Base-by-base conservation (phyloP, 92 coral and sea anemone genomes). In the Bergia puertoricense region DNA sequence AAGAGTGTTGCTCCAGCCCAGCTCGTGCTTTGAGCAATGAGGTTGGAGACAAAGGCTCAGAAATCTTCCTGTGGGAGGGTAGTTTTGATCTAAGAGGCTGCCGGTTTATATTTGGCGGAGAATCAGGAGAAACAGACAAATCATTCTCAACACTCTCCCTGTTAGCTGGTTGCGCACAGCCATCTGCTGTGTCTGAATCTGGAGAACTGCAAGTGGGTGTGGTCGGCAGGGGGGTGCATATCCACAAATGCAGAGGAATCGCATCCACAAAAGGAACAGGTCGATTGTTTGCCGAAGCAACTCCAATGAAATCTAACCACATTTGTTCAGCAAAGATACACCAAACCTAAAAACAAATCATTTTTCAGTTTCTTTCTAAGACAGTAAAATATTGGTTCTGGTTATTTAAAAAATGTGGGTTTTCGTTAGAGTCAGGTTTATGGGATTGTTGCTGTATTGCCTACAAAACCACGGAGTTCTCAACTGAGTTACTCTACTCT, bases 181-280 rank as follows among this genome's bases (percentile, higher is more conserved):
- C 83, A 4, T 43, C 54, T 46, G 77, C 43, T 40, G 74, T 48
- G 38, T 48, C 37, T 13, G 77, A 8, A 84, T 84, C 79, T 23
- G 51, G 4, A 14, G 87, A 23, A 46, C 74, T 86, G 18, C 74
- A 54, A 66, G 84, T 23, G 51, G 89, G 74, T 68, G 51, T 14
- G 23, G 46, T 6, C 16, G 91, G 92, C 77, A 94, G 83, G 6
- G 99, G 99, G 86, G 98, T 95, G 88, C 97, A 96, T 78, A 97
- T 93, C 96, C 98, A 97, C 56, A 97, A 71, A 43, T 92, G 93
- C 36, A 97, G 78, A 3, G 99, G 99, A 46, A 95, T 91, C 20
- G 99, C 97, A 45, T 97, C 99, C 23, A 97, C 81, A 67, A 97
- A 93, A 59, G 99, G 94, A 89, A 94, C 92, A 6, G 98, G 97